Percentiles rank a stretch among this genome's conserved stretches.
phyloP scores from a whole-genome alignment of 2,113 vertebrate genomes.

The Platysternon megacephalum region DNA sequence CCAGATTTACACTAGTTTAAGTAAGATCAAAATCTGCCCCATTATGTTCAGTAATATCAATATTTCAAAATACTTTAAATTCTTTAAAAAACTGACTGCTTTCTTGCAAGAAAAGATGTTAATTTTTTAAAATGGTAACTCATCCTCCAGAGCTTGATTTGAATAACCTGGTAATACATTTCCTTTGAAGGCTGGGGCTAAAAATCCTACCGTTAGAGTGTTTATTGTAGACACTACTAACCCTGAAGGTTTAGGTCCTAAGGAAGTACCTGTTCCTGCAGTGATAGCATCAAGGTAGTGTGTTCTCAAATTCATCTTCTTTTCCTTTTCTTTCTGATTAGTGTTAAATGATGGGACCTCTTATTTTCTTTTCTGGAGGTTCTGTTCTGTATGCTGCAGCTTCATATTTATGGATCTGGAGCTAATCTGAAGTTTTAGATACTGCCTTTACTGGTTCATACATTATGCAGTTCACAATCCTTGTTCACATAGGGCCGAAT shows the following conservation, averaged over 20 bases:
- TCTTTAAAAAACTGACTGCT: background rate
- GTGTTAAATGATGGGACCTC: background rate
- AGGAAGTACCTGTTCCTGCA: constrained; percentile 84
- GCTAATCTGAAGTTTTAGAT: background rate
- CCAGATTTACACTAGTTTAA: background rate
- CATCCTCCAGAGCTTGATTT: constrained; percentile 11
- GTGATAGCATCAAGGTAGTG: constrained; percentile 85
- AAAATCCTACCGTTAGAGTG: constrained; percentile 88
- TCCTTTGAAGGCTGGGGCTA: constrained; percentile 88
- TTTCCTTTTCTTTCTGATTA: background rate
- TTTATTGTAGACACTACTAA: constrained; percentile 85
- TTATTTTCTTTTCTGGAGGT: background rate
- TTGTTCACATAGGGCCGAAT: background rate
- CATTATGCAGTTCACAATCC: background rate
- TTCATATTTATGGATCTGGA: background rate
- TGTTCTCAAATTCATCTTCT: constrained; percentile 10
- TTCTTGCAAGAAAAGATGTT: background rate
- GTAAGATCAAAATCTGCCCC: background rate
- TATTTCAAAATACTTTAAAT: background rate
- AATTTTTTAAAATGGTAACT: background rate
- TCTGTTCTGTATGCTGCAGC: background rate
- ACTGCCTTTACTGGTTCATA: background rate
- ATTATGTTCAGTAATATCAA: background rate
- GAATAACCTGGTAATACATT: constrained; percentile 43
- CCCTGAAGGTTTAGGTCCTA: constrained; percentile 59